Evolutionary conservation across 2,888 invertebrate species (phyloP).

Genomic region (Mesoligia furuncula): DNA sequence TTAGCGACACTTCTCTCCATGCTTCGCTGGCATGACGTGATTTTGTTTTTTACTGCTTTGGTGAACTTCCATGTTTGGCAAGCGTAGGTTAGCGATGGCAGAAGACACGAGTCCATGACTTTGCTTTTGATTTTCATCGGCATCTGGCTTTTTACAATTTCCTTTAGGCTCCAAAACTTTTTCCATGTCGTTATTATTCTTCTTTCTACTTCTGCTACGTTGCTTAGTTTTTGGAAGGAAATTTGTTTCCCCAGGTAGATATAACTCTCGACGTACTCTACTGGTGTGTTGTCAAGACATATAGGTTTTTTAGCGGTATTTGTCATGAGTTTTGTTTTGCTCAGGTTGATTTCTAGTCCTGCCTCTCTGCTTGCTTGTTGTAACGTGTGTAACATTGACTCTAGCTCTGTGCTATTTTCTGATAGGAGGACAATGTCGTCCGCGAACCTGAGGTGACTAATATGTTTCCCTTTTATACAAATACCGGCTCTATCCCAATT

Average conservation of each 20-base stretch:
- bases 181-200: background rate
- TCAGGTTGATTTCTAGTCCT: background rate
- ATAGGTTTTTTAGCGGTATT: background rate
- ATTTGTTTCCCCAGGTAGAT: no score
- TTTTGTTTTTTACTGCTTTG: background rate
- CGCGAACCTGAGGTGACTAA: background rate
- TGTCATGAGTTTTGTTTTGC: constrained; percentile 7
- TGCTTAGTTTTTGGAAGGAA: background rate
- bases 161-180: background rate
- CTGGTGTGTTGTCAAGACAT: background rate
- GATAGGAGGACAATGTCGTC: background rate
- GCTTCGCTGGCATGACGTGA: constrained; percentile 1
- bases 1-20: background rate
- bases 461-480: background rate
- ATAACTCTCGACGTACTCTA: constrained; percentile 3
- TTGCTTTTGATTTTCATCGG: background rate
- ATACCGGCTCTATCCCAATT: background rate
- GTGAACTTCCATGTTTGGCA: background rate
- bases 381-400: background rate
- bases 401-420: background rate
- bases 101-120: background rate
- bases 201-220: background rate
- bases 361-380: background rate
- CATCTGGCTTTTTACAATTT: background rate
- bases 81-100: background rate